Percentiles rank a stretch among this genome's conserved stretches.
phyloP scores from a whole-genome alignment of 2,797 vertebrate species.

The Myotis myotis region DNA sequence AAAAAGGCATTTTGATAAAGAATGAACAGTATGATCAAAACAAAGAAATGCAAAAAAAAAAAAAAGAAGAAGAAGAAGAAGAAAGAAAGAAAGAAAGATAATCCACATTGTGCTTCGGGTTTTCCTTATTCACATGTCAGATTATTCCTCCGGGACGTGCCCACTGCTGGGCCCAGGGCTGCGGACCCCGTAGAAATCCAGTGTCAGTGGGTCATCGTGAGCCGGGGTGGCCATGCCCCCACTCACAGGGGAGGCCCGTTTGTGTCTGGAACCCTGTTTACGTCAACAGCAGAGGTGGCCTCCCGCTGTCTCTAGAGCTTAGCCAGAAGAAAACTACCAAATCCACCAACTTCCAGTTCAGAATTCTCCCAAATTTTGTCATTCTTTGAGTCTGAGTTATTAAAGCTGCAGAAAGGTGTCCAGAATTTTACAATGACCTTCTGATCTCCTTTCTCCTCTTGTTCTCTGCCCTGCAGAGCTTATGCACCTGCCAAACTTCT shows the following conservation, averaged over 20 bases:
- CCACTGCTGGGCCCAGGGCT: neutral
- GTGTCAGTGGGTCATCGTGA: neutral
- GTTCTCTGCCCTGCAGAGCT: constrained; percentile 40
- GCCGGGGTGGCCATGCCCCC: neutral
- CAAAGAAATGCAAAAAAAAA: neutral
- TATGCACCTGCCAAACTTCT: constrained; percentile 54
- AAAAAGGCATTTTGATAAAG: constrained; percentile 27
- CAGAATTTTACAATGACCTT: neutral
- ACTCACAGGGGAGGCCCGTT: neutral
- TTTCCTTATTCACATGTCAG: neutral
- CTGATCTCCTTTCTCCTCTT: neutral
- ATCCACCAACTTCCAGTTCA: neutral
- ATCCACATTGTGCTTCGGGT: neutral
- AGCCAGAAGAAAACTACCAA: neutral
- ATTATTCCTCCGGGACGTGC: neutral
- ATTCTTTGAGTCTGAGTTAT: constrained; percentile 11
- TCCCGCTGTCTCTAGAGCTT: neutral
- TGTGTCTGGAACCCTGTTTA: neutral
- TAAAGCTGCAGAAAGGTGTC: constrained; percentile 16
- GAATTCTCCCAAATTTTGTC: neutral
- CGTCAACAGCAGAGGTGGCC: neutral
- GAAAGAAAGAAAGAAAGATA: neutral
- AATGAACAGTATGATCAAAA: neutral
- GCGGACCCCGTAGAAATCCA: neutral
- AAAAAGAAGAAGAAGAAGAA: no score